Percentiles rank a stretch among this genome's conserved stretches.
These are phyloP conservation scores for Apogon talboti DNA, from an alignment of 2,797 vertebrate genomes.

Conservation along the genomic window DNA sequence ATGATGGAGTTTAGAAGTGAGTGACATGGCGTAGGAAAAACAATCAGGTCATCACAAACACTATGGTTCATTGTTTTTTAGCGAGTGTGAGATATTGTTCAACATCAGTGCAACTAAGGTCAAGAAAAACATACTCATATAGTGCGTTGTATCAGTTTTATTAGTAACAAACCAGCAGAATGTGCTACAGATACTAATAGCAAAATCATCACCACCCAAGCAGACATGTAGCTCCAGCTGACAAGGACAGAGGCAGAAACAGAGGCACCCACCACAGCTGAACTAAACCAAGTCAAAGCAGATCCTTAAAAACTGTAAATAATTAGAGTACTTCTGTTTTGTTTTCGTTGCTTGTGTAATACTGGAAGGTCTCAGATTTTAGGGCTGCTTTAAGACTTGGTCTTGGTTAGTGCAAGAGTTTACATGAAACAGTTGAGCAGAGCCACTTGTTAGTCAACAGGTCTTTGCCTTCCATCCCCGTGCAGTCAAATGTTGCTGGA, in stretches of 20 bases:
- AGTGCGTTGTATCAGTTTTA: conserved; percentile 60
- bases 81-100: not conserved
- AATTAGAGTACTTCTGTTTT: too few species aligned
- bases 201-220: conserved; percentile 51
- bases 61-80: not conserved
- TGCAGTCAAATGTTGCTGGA: conserved; percentile 71
- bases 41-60: too few species aligned
- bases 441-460: conserved; percentile 48
- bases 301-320: conserved; percentile 15
- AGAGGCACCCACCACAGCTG: conserved; percentile 33
- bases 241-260: conserved; percentile 36
- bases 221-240: conserved; percentile 31
- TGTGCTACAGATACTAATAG: conserved; percentile 48
- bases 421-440: conserved; percentile 32
- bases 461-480: conserved; percentile 55
- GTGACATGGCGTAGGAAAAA: conserved; percentile 11
- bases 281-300: conserved; percentile 47
- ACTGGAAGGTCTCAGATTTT: not conserved
- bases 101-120: conserved; percentile 6
- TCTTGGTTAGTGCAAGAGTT: conserved; percentile 39
- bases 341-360: too few species aligned
- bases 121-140: conserved; percentile 24
- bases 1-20: conserved; percentile 22
- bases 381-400: conserved; percentile 47
- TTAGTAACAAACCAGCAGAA: conserved; percentile 52